Percentiles rank a stretch among this genome's conserved stretches.
Evolutionary conservation across 2,113 vertebrate species (phyloP).

Genomic region (Xenus cinereus): DNA sequence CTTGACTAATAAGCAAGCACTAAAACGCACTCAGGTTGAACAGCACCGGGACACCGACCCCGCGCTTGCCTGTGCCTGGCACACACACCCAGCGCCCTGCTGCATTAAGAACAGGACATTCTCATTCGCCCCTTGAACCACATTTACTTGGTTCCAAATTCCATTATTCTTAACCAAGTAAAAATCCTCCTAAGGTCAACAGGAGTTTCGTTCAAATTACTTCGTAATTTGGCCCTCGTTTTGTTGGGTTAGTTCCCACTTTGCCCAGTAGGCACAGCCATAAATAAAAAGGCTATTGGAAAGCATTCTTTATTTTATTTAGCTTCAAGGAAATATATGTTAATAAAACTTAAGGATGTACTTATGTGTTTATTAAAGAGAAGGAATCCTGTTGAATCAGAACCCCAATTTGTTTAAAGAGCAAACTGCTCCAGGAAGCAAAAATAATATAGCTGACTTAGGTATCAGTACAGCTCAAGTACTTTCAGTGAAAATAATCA

Average conservation of each 20-base stretch:
- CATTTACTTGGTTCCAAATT: background rate
- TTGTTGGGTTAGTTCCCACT: background rate
- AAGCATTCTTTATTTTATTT: conserved; percentile 39
- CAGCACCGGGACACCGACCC: background rate
- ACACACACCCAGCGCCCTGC: background rate
- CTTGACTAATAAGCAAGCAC: conserved; percentile 37
- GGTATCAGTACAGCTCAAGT: conserved; percentile 1
- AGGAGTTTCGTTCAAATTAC: conserved; percentile 38
- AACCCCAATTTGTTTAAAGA: conserved; percentile 8
- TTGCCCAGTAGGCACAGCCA: conserved; percentile 29
- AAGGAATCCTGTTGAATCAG: conserved; percentile 14
- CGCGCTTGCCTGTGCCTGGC: background rate
- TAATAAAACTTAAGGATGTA: conserved; percentile 46
- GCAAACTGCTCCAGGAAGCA: conserved; percentile 18
- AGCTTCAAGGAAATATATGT: conserved; percentile 33
- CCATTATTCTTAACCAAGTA: conserved; percentile 26
- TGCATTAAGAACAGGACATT: background rate
- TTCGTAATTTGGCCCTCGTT: conserved; percentile 38
- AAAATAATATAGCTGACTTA: background rate
- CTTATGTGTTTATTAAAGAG: conserved; percentile 16
- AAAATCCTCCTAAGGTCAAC: conserved; percentile 20
- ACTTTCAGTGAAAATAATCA: conserved; percentile 35
- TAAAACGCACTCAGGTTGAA: conserved; percentile 34
- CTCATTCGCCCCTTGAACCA: background rate
- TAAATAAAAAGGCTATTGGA: conserved; percentile 34